Conservation (phyloP, 64 coral and sea anemone genomes). For the Montipora cactus region DNA sequence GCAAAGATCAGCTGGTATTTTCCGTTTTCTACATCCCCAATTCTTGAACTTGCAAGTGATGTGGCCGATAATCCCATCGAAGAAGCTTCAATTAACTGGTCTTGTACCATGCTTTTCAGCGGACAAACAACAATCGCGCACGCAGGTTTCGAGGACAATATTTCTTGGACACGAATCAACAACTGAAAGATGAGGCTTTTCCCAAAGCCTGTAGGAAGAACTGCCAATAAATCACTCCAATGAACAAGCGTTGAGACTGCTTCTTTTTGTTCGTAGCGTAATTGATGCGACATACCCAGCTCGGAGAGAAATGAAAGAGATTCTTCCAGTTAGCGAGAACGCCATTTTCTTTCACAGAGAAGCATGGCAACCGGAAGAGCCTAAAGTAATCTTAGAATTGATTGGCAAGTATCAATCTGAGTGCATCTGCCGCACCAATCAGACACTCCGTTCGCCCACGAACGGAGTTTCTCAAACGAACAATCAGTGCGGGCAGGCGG, state of each 20-base stretch:
- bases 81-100: slow-evolving; percentile 38
- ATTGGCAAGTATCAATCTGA: too few species aligned
- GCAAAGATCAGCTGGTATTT: slow-evolving; percentile 17
- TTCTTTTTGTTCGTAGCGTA: not conserved
- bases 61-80: slow-evolving; percentile 30
- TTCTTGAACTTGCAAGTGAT: slow-evolving; percentile 20
- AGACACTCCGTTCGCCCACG: too few species aligned
- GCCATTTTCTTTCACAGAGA: slow-evolving; percentile 1
- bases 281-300: not conserved
- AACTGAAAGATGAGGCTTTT: slow-evolving; percentile 15
- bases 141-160: not conserved
- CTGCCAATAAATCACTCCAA: not conserved
- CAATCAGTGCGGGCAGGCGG: too few species aligned
- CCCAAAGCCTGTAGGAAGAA: slow-evolving; percentile 10
- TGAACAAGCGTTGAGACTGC: not conserved
- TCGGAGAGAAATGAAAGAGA: not conserved
- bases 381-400: too few species aligned
- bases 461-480: too few species aligned
- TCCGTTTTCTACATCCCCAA: slow-evolving; percentile 32
- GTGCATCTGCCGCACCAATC: too few species aligned
- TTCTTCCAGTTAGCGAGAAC: not conserved
- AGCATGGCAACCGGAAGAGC: too few species aligned
- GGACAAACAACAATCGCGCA: not conserved
- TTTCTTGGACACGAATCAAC: not conserved
- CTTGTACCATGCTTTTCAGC: slow-evolving; percentile 23